Evolutionary conservation across 2,797 vertebrate species (phyloP).

Genomic region (Propithecus perrieri): DNA sequence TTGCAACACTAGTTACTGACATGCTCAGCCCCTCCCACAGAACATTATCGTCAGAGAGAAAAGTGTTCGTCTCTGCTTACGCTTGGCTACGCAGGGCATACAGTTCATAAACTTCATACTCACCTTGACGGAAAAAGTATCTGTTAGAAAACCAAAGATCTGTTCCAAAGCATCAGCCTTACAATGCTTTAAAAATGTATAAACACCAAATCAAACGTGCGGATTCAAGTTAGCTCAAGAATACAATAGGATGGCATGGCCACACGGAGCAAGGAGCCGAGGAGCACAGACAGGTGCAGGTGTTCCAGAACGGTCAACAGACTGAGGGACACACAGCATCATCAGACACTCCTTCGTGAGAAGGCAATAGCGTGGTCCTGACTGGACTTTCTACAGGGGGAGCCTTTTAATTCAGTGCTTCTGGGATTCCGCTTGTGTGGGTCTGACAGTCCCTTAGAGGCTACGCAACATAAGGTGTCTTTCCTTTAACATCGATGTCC

Average conservation of each 20-base stretch:
- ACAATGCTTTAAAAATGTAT: constrained; percentile 59
- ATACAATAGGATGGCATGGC: constrained; percentile 62
- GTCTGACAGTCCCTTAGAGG: not conserved
- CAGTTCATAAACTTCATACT: constrained; percentile 63
- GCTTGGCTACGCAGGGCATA: not conserved
- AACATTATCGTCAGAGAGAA: not conserved
- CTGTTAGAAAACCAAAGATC: constrained; percentile 74
- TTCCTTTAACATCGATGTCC: not conserved
- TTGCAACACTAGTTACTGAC: not conserved
- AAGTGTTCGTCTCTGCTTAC: not conserved
- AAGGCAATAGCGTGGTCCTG: not conserved
- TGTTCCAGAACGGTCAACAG: constrained; percentile 63
- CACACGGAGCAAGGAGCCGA: constrained; percentile 59
- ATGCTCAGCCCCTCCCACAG: not conserved
- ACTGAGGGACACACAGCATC: constrained; percentile 58
- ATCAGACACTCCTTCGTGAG: not conserved
- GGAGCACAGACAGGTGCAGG: constrained; percentile 55
- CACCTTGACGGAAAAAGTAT: constrained; percentile 75
- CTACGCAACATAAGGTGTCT: not conserved
- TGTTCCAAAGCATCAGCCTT: constrained; percentile 76
- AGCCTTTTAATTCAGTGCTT: constrained; percentile 23
- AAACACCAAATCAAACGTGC: constrained; percentile 71
- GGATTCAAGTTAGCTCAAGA: constrained; percentile 71
- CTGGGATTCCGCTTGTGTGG: not conserved
- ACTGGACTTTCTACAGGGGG: not conserved